Evolutionary conservation across 2,888 invertebrate species (phyloP), one percentile per base, ranked within the genome.

Genomic region (Nesidiocoris tenuis): DNA sequence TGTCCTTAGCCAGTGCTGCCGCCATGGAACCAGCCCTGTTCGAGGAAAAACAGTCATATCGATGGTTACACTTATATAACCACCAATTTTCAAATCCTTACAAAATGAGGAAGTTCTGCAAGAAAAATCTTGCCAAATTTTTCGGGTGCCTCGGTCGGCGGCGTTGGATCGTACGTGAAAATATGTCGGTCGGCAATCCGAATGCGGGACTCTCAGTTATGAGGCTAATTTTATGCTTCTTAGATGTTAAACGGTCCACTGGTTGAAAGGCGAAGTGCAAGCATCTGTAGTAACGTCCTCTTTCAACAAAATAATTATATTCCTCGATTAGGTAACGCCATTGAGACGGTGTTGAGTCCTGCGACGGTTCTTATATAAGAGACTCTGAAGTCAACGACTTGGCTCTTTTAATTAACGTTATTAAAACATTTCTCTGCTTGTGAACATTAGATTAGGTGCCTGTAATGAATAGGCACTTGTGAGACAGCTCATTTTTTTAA

Each of bases 281-380:
- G 21, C 39, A 7, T 19, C 19, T 70, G 70, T 59, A 57, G 70
- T 23, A 70, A 70, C 61, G 70, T 70, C 70, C 70, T 70, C 57
- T 70, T 70, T 59, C 70, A 25, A 70, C 70, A 70, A 70, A 39
- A 67, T 70, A 59, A 57, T 70, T 61, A 61, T 39, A 70, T 70
- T 39, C 59, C 70, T 12, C 24, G 17, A 61, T 70, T 59, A 70
- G 23, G 25, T 70, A 70, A 70, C 67, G 56, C 23, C 67, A 67
- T 67, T 55, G 56, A 39, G 12, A 39, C 12, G 39, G 39, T 7
- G 39, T 39, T 39, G 39, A 39, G 39, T 39, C 39, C 39, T 39
- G 39, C 39, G 39, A 39, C 12, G 5, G 39, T 39, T 39, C 5
- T 39, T 39, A 39, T 39, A 39, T 39, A 39, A 39, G 39, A 7